A percentile compares a stretch with the other conserved stretches of the same genome.
These are phyloP conservation scores for Falco cherrug DNA, from an alignment of 2,797 vertebrate genomes.

Conservation along the genomic window DNA sequence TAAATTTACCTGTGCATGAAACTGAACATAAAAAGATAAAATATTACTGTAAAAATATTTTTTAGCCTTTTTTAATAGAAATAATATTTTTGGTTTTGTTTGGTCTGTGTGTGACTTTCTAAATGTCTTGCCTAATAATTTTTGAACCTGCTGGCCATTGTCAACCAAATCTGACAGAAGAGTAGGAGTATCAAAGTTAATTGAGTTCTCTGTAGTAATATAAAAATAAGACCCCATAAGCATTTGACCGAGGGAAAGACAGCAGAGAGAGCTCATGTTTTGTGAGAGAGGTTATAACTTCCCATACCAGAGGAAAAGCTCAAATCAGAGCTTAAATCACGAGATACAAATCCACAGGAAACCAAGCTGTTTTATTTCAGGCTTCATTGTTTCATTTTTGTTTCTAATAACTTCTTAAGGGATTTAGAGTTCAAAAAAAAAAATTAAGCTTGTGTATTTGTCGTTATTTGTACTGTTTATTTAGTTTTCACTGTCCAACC, in stretches of 20 bases:
- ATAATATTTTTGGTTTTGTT: background rate
- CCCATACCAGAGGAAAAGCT: background rate
- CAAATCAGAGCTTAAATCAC: slow-evolving; percentile 12
- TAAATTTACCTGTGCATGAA: background rate
- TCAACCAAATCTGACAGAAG: background rate
- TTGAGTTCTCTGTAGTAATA: background rate
- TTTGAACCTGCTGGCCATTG: background rate
- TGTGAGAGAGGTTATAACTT: background rate
- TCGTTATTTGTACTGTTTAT: slow-evolving; percentile 2
- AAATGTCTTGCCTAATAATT: background rate
- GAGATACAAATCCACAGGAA: slow-evolving; percentile 21
- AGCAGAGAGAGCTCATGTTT: background rate
- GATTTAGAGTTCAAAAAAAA: background rate
- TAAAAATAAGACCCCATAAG: background rate
- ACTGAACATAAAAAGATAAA: background rate
- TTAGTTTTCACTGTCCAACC: background rate
- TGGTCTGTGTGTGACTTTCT: background rate
- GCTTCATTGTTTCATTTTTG: slow-evolving; percentile 31
- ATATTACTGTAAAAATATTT: background rate
- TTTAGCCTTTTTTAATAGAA: background rate
- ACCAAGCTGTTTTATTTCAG: slow-evolving; percentile 12
- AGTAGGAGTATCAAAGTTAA: background rate
- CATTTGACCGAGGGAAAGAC: background rate
- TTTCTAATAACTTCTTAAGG: slow-evolving; percentile 24
- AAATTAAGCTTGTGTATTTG: background rate